Evolutionary conservation across 2,113 vertebrate genomes (phyloP), one percentile per base, ranked within the genome.

Genomic region (Centrocercus urophasianus): DNA sequence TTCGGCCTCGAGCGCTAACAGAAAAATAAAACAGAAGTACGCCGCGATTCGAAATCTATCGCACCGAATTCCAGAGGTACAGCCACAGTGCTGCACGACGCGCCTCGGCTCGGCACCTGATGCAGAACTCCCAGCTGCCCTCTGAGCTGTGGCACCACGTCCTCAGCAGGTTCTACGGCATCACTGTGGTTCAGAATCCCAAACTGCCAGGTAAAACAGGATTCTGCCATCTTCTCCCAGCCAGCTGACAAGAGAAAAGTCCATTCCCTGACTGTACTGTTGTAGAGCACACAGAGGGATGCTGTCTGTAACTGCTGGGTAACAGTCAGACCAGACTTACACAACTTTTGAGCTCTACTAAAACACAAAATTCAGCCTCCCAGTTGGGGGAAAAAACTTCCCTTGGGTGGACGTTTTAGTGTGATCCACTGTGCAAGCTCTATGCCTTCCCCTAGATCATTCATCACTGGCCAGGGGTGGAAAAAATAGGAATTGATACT

Each of bases 21-120:
- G 86, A 93, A 84, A 87, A 57, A 34, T 25, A 47, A 47, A 21
- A 11, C 74, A 71, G 50, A 71, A 87, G 80, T 74, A 16, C 1
- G 1, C 47, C 67, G 75, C 66, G 83, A 43, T 78, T 66, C 88
- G 73, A 88, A 86, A 96, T 83, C 89, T 28, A 91, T 59, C 65
- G 0, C 61, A 81, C 84, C 59, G 45, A 88, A 65, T 47, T 64
- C 52, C 25, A 65, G 65, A 86, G 47, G 65, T 76, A 60, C 67
- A 70, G 88, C 88, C 74, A 17, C 61, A 22, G 90, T 59, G 61
- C 57, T 86, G 95, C 65, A 16, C 42, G 42, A 43, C 91, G 82
- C 6, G 16, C 43, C 79, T 88, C 42, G 71, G 27, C 69, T 97
- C 60, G 45, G 64, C 79, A 65, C 84, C 79, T 66, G 71, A 75